Percentiles rank a stretch among this genome's conserved stretches.
phyloP scores from a whole-genome alignment of 2,113 vertebrate species.

The Channa maculata region DNA sequence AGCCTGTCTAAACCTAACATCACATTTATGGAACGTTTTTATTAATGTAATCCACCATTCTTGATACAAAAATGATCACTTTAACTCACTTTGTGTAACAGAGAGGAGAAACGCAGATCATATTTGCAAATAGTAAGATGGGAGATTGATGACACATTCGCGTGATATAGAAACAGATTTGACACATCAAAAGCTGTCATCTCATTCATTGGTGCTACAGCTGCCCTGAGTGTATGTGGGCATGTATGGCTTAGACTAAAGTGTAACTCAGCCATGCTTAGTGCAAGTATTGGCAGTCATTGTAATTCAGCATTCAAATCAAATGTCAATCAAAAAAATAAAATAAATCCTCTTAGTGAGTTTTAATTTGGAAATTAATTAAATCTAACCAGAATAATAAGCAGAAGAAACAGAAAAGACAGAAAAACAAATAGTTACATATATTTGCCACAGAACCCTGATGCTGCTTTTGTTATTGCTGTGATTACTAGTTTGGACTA shows the following conservation, averaged over 20 bases:
- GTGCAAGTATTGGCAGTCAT: conserved; percentile 53
- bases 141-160: conserved; percentile 15
- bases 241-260: conserved; percentile 15
- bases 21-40: no score
- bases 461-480: conserved; percentile 30
- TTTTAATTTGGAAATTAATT: conserved; percentile 23
- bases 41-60: no score
- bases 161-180: conserved; percentile 4
- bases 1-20: no score
- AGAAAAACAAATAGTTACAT: conserved; percentile 32
- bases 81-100: background rate
- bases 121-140: conserved; percentile 12
- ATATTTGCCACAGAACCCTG: conserved; percentile 24
- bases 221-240: conserved; percentile 30
- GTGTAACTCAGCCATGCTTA: conserved; percentile 11
- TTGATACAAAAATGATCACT: background rate
- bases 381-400: conserved; percentile 1
- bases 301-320: conserved; percentile 33
- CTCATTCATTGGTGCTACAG: conserved; percentile 28
- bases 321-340: background rate
- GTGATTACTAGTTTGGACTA: conserved; percentile 18
- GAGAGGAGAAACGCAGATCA: background rate
- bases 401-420: background rate
- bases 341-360: conserved; percentile 34
- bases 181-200: conserved; percentile 9